Base-by-base conservation (phyloP, 2,888 invertebrate genomes). In the Ennomos quercinarius region DNA sequence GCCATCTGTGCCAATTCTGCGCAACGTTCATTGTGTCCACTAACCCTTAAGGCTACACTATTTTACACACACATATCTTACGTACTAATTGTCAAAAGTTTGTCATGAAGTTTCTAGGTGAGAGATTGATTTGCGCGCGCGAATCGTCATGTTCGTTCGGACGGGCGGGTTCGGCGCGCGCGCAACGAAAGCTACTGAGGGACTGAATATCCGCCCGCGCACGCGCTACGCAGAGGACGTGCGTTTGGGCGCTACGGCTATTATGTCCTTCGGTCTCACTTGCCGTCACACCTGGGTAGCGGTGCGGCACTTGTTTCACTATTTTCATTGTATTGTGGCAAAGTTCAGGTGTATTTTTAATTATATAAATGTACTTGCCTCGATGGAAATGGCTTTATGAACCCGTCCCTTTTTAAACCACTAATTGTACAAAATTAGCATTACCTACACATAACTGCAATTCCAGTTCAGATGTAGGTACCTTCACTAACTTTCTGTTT, bases 1-100 rank as follows among this genome's bases (percentile, higher is more conserved):
- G 86, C 91, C 91, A 91, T 90, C 91, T 91, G 86, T 87, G 91
- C 90, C 91, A 91, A 91, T 91, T 91, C 90, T 82, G 83, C 80
- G 82, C 82, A 84, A 81, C 80, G 83, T 83, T 86, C 91, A 92
- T 91, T 90, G 89, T 91, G 83, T 77, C 77, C 80, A 73, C 77
- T 70, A 74, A 65, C 66, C 74, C 68, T 74, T 67, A 66, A 78
- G 75, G 75, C 70, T 40, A 77, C 78, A 80, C 81, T 77, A 12
- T 77, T 73, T 77, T 81, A 83, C 83, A 86, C 74, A 73, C 74
- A 78, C 67, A 70, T 68, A 75, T 66, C 66, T 66, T 54, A 63
- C 51, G 57, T 45, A 61, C 48, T 65, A 55, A 54, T 45, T 50
- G 40, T 44, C 46, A 62, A 44, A 54, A 50, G 47, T 51, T 43